A percentile compares a stretch with the other conserved stretches of the same genome.
Conservation (phyloP, 2,888 invertebrate species). For the Monopis laevigella region DNA sequence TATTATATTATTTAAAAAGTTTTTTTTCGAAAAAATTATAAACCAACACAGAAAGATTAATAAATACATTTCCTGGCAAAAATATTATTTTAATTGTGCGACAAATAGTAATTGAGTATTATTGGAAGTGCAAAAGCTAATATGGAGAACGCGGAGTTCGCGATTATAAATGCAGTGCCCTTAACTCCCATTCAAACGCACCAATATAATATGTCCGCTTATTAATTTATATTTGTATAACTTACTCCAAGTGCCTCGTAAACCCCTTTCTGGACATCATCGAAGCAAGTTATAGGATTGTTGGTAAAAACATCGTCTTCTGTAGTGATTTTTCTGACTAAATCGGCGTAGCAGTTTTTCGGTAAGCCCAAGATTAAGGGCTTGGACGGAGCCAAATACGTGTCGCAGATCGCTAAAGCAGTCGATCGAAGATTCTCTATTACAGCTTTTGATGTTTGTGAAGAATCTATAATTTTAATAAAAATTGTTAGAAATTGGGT, state of each 20-base stretch:
- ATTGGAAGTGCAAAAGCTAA: too few relatives aligned
- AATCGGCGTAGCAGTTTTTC: conserved; percentile 42
- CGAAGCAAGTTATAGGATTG: conserved; percentile 79
- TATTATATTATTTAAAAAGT: too few relatives aligned
- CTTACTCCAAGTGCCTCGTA: conserved; percentile 67
- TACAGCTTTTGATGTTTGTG: conserved; percentile 46
- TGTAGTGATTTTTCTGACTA: conserved; percentile 51
- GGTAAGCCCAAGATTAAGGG: conserved; percentile 42
- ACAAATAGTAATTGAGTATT: too few relatives aligned
- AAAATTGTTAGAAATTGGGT: neutral
- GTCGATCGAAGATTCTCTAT: conserved; percentile 51
- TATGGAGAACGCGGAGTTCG: too few relatives aligned
- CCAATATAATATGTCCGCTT: too few relatives aligned
- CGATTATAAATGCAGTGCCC: too few relatives aligned
- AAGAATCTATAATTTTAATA: conserved; percentile 30
- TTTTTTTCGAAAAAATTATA: too few relatives aligned
- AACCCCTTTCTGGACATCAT: conserved; percentile 79
- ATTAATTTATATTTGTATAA: too few relatives aligned
- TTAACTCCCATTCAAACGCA: too few relatives aligned
- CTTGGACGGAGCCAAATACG: conserved; percentile 42
- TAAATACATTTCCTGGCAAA: too few relatives aligned
- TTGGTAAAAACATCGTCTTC: conserved; percentile 52
- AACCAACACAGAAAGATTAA: too few relatives aligned
- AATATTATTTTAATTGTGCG: too few relatives aligned
- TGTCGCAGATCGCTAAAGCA: conserved; percentile 49